Percentiles rank a stretch among this genome's conserved stretches.
These are phyloP conservation scores for Zeuzera pyrina DNA, from an alignment of 2,888 invertebrate genomes.

Conservation along the genomic window DNA sequence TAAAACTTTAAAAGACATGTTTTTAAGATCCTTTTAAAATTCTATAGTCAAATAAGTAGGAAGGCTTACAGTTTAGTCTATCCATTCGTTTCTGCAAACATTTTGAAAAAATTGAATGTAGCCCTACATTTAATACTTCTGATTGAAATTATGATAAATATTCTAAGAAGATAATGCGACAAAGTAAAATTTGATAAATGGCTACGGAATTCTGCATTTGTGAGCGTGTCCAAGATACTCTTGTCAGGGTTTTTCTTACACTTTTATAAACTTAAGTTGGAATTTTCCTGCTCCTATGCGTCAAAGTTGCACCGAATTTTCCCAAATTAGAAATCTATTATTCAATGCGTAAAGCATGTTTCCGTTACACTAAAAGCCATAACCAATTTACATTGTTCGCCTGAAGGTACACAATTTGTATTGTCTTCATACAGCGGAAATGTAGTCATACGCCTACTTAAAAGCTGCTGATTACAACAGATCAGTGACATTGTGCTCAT, in stretches of 20 bases:
- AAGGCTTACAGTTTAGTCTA: too few relatives aligned
- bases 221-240: background rate
- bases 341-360: background rate
- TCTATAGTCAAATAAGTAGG: too few relatives aligned
- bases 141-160: too few relatives aligned
- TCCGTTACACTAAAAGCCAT: slow-evolving; percentile 1
- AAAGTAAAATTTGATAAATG: background rate
- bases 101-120: too few relatives aligned
- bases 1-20: too few relatives aligned
- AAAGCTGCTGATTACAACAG: slow-evolving; percentile 15
- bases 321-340: background rate
- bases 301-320: background rate
- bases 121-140: too few relatives aligned
- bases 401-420: slow-evolving; percentile 10
- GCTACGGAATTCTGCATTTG: background rate
- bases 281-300: too few relatives aligned
- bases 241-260: background rate
- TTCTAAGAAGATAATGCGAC: too few relatives aligned
- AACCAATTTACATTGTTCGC: slow-evolving; percentile 13
- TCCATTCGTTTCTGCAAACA: too few relatives aligned
- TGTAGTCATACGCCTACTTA: slow-evolving; percentile 14
- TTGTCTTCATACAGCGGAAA: slow-evolving; percentile 23
- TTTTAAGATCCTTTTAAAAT: too few relatives aligned
- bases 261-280: background rate
- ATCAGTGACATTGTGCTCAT: slow-evolving; percentile 27